phyloP scores from a whole-genome alignment of 2,113 vertebrate genomes.

The Andinoacara biseriatus region DNA sequence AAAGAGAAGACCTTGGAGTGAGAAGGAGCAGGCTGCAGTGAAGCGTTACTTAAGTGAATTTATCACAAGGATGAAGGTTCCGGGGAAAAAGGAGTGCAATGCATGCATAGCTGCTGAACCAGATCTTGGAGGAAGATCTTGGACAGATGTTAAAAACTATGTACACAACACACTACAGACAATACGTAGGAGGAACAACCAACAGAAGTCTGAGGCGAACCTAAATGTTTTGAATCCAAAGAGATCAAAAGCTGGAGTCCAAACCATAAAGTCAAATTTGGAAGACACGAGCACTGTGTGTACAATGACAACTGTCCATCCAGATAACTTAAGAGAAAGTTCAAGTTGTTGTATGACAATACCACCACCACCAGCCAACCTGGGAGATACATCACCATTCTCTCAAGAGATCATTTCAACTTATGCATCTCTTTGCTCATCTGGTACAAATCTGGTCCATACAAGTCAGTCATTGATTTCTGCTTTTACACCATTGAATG shows the following conservation, averaged over 20 bases:
- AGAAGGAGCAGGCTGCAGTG: slow-evolving; percentile 73
- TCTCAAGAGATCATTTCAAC: slow-evolving; percentile 53
- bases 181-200: slow-evolving; percentile 62
- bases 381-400: slow-evolving; percentile 42
- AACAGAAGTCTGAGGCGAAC: slow-evolving; percentile 36
- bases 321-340: slow-evolving; percentile 55
- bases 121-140: slow-evolving; percentile 69
- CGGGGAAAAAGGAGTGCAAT: slow-evolving; percentile 76
- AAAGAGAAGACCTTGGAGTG: slow-evolving; percentile 73
- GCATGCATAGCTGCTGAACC: slow-evolving; percentile 75
- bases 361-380: slow-evolving; percentile 5
- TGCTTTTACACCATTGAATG: slow-evolving; percentile 65
- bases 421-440: slow-evolving; percentile 59
- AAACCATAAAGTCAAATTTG: slow-evolving; percentile 26
- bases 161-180: slow-evolving; percentile 78
- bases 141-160: slow-evolving; percentile 78
- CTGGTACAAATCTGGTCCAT: slow-evolving; percentile 48
- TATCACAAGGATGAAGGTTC: slow-evolving; percentile 71
- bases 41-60: slow-evolving; percentile 67
- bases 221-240: slow-evolving; percentile 30
- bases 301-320: slow-evolving; percentile 49
- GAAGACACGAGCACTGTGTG: slow-evolving; percentile 36
- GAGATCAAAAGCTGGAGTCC: slow-evolving; percentile 20
- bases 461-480: slow-evolving; percentile 56
- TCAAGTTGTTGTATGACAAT: slow-evolving; percentile 52